phyloP scores from a whole-genome alignment of 2,888 invertebrate genomes.

The Tromatobia lineatoria region DNA sequence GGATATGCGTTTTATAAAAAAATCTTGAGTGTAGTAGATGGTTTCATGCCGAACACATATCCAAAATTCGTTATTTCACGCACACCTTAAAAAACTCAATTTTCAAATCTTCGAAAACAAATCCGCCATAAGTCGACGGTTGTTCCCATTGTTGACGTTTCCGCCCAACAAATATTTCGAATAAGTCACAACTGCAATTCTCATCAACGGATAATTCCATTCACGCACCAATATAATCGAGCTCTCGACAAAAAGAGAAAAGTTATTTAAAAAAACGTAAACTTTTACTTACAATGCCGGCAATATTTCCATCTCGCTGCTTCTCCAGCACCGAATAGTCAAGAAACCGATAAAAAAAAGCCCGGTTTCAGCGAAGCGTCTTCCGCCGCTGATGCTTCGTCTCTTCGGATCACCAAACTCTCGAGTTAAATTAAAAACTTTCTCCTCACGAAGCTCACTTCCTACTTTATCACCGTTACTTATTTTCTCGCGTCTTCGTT shows the following conservation, averaged over 20 bases:
- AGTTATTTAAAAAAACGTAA: background rate
- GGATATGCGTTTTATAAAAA: no score
- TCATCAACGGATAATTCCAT: background rate
- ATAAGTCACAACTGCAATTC: background rate
- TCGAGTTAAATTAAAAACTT: conserved; percentile 55
- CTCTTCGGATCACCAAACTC: conserved; percentile 52
- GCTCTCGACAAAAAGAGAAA: no score
- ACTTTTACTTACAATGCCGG: conserved; percentile 49
- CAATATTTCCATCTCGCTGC: conserved; percentile 59
- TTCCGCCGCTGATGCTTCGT: conserved; percentile 11
- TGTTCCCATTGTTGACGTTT: no score
- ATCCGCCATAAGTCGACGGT: no score
- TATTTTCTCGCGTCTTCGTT: conserved; percentile 1
- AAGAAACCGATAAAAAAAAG: no score
- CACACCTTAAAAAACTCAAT: no score
- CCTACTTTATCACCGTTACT: background rate
- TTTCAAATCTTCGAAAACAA: no score
- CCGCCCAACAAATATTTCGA: background rate
- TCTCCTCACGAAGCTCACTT: conserved; percentile 45
- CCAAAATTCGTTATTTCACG: no score
- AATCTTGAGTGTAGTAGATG: no score
- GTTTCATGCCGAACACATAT: no score
- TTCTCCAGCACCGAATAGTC: background rate
- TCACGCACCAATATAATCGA: background rate
- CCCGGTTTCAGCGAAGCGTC: no score